Conservation (phyloP, 2,113 vertebrate species). For the Oxyruncus cristatus region DNA sequence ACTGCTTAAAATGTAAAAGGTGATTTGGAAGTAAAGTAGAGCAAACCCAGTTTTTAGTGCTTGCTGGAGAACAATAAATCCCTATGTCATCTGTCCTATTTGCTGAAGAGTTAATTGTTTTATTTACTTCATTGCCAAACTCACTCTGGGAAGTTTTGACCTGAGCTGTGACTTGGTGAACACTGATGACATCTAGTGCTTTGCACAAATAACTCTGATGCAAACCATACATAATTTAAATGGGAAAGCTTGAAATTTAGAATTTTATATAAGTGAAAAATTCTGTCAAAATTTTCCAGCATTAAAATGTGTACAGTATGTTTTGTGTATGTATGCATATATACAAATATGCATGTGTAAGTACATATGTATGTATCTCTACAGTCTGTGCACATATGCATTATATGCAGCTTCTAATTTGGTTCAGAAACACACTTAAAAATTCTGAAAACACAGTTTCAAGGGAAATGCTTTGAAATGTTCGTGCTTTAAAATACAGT, state of each 20-base stretch:
- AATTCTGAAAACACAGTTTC: background rate
- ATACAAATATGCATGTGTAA: background rate
- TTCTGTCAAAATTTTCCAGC: background rate
- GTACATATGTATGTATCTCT: background rate
- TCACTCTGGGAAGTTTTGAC: background rate
- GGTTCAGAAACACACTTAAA: background rate
- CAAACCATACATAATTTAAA: background rate
- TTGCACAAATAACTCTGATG: background rate
- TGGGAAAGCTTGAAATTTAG: background rate
- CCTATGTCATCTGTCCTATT: background rate
- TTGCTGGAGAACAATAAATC: background rate
- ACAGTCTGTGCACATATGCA: background rate
- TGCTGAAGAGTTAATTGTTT: background rate
- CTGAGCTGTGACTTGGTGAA: background rate
- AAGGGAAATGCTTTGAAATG: background rate
- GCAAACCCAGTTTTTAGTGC: background rate
- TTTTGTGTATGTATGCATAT: background rate
- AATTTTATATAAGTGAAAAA: background rate
- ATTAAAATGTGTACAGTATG: background rate
- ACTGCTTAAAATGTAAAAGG: background rate
- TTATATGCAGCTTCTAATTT: background rate
- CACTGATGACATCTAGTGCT: background rate
- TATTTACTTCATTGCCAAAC: background rate
- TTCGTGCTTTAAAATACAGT: background rate
- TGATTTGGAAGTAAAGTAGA: background rate